Conservation (phyloP, 2,888 invertebrate species). For the Malthinus seriepunctatus region DNA sequence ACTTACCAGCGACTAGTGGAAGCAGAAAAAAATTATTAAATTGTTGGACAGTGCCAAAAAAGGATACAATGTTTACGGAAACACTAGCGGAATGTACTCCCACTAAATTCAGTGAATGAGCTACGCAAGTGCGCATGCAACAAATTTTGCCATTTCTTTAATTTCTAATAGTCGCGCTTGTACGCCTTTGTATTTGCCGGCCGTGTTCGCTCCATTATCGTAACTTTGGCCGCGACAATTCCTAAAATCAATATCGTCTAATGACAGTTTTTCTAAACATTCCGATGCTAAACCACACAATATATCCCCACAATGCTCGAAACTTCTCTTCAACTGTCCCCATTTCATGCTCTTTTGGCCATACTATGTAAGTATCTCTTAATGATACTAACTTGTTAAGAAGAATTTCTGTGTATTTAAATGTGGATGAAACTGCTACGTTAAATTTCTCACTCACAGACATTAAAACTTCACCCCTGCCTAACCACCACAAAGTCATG, state of each 20-base stretch:
- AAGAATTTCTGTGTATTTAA: background rate
- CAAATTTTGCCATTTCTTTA: background rate
- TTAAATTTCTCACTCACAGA: conserved; percentile 6
- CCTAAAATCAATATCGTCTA: background rate
- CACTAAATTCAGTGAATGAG: background rate
- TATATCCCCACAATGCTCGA: too few species aligned
- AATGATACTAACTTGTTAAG: too few species aligned
- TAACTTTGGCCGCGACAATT: too few species aligned
- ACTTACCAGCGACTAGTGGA: background rate
- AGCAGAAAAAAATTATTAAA: background rate
- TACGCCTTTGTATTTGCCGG: conserved; percentile 4
- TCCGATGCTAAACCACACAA: background rate
- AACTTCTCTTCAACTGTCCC: too few species aligned
- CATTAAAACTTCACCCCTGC: conserved; percentile 1
- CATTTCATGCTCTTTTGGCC: too few species aligned
- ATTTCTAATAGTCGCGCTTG: background rate
- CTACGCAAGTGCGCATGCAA: background rate
- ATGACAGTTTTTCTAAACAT: background rate
- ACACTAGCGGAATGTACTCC: background rate
- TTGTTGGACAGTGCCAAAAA: background rate
- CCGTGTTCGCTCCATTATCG: conserved; percentile 1
- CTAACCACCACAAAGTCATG: conserved; percentile 8
- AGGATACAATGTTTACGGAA: background rate
- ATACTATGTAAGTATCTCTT: too few species aligned
- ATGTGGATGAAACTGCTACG: conserved; percentile 1